phyloP scores from a whole-genome alignment of 2,888 invertebrate species.

The Cynaeus angustus region DNA sequence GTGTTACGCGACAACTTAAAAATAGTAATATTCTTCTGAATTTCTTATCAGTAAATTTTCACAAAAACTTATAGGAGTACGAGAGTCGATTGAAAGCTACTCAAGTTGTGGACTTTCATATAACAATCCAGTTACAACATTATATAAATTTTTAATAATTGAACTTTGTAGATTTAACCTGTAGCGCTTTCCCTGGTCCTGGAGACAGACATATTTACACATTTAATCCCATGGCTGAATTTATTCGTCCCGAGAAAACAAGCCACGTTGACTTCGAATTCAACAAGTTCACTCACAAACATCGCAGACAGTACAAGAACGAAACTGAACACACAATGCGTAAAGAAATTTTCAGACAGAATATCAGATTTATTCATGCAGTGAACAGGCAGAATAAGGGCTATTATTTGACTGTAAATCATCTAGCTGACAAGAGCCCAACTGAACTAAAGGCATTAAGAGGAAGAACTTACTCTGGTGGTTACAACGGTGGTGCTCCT shows the following conservation, averaged over 20 bases:
- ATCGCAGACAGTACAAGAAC: slow-evolving; percentile 80
- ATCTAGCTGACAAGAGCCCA: slow-evolving; percentile 88
- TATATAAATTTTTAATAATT: too few relatives aligned
- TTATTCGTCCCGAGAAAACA: slow-evolving; percentile 81
- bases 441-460: slow-evolving; percentile 84
- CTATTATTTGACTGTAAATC: slow-evolving; percentile 87
- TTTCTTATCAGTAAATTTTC: too few relatives aligned
- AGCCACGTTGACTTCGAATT: slow-evolving; percentile 86
- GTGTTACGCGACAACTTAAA: too few relatives aligned
- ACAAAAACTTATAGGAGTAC: too few relatives aligned
- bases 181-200: slow-evolving; percentile 90
- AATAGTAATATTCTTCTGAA: too few relatives aligned
- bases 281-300: slow-evolving; percentile 81
- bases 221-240: slow-evolving; percentile 96
- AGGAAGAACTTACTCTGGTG: slow-evolving; percentile 78
- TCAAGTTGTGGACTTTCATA: too few relatives aligned
- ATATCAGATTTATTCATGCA: slow-evolving; percentile 78
- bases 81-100: too few relatives aligned
- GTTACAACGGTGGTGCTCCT: slow-evolving; percentile 83
- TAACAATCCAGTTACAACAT: too few relatives aligned
- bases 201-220: slow-evolving; percentile 84
- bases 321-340: slow-evolving; percentile 81
- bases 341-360: slow-evolving; percentile 89
- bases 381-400: slow-evolving; percentile 71
- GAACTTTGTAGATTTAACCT: slow-evolving; percentile 76